Conservation (phyloP, 2,113 vertebrate genomes). For the Cettia cetti region DNA sequence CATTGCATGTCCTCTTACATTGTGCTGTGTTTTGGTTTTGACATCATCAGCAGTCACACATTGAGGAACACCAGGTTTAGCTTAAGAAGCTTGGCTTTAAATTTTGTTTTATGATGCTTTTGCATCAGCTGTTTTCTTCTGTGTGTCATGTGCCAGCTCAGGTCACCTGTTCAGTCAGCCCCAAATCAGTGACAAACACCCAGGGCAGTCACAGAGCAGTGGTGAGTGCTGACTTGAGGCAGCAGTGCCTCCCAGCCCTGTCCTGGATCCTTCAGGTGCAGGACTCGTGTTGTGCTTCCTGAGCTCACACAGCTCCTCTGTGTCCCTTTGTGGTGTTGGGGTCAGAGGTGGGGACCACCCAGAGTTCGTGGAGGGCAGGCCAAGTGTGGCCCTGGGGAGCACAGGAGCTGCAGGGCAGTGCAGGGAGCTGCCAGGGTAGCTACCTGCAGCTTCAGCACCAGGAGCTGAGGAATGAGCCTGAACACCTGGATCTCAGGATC, state of each 20-base stretch:
- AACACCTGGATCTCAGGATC: not conserved
- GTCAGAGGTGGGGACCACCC: not conserved
- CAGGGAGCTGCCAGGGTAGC: not conserved
- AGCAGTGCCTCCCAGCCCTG: not conserved
- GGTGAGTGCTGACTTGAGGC: not conserved
- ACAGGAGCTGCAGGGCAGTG: not conserved
- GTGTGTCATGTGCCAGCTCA: not conserved
- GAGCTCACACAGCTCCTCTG: not conserved
- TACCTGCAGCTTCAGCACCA: not conserved
- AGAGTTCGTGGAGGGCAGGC: not conserved
- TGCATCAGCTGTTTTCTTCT: not conserved
- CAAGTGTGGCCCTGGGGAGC: not conserved
- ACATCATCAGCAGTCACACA: not conserved
- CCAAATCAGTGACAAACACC: not conserved
- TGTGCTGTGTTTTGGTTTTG: not conserved
- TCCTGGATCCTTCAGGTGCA: not conserved
- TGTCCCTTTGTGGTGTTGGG: not conserved
- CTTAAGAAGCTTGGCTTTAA: not conserved
- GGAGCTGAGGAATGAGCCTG: fast-evolving
- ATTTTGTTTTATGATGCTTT: not conserved
- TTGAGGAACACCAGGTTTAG: not conserved
- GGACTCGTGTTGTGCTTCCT: not conserved
- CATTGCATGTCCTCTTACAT: not conserved
- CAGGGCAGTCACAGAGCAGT: not conserved
- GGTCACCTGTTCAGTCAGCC: not conserved